Conservation (phyloP, 2,113 vertebrate species). For the Protobothrops flavoviridis region DNA sequence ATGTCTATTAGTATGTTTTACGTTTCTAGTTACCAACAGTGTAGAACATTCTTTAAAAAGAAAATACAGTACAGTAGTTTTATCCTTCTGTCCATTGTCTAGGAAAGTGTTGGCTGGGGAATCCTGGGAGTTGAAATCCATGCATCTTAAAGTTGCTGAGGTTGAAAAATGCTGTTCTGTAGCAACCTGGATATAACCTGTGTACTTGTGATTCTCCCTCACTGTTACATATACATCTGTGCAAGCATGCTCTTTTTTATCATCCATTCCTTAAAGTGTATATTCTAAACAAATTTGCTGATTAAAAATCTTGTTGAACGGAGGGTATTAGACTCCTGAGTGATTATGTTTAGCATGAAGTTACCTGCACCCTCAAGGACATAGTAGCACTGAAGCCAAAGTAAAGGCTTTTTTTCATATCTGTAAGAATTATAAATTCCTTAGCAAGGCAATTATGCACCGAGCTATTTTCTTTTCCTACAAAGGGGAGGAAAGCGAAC, state of each 20-base stretch:
- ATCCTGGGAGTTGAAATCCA: neutral
- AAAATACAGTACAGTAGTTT: neutral
- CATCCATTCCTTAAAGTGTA: neutral
- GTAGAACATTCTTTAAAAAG: neutral
- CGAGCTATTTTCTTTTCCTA: neutral
- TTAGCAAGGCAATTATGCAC: neutral
- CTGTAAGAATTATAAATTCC: neutral
- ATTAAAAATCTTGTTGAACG: neutral
- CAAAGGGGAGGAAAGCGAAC: neutral
- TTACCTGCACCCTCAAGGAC: neutral
- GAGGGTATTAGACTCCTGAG: neutral
- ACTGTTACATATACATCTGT: neutral
- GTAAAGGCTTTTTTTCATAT: neutral
- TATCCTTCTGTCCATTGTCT: neutral
- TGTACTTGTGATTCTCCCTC: neutral
- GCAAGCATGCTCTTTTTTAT: neutral
- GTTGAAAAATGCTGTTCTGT: neutral
- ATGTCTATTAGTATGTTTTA: neutral
- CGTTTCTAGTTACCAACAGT: neutral
- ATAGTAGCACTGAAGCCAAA: neutral
- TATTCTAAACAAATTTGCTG: neutral
- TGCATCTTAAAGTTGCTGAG: neutral
- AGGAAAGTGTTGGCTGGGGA: neutral
- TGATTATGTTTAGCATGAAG: neutral
- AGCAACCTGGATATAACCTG: neutral